Base-by-base conservation (phyloP, 2,797 vertebrate genomes). In the Sphaeramia orbicularis region DNA sequence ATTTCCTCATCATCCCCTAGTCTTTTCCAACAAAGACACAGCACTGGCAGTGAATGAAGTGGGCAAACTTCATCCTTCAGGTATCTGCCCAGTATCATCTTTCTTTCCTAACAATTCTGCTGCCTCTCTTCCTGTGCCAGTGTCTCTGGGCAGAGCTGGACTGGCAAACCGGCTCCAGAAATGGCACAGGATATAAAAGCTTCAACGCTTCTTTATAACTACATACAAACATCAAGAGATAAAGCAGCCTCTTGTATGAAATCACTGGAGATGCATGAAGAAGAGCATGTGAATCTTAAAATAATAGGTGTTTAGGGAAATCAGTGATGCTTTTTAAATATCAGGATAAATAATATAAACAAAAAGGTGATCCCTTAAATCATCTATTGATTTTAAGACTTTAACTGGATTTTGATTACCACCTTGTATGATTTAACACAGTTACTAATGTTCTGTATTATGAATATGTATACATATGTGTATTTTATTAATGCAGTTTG, bases 161-260 rank as follows among this genome's bases (percentile, higher is more conserved):
- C 74, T 78, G 67, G 48, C 75, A 75, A 56, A 41, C 8, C 3
- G 71, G 59, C 30, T 79, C 71, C 60, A 91, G 65, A 88, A 86
- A 74, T 81, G 67, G 61, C 78, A 51, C 44, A 42, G 44, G 13
- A 60, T 61, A 53, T 77, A 30, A 77, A 86, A 78, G 60, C 21
- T 24, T 24, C 21, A 83, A 73, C 76, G 53, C 45, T 51, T 15
- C 38, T 48, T 13, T 44, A 21, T 54, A 15, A 21, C 42, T 35
- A 57, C 45, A 67, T 49, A 19, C 1, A 21, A 49, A 50, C 3
- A 0, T 27, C 21, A 48, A 40, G 7, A 1, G 37, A 67, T 60
- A 59, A 43, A 43, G 40, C 6, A 44, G 2, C 18, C 32, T 9
- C 27, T 27, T 41, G 15, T 51, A 24, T 37, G 27, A 58, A 30